Conservation (phyloP, 2,113 vertebrate species). For the Brachionichthys hirsutus region DNA sequence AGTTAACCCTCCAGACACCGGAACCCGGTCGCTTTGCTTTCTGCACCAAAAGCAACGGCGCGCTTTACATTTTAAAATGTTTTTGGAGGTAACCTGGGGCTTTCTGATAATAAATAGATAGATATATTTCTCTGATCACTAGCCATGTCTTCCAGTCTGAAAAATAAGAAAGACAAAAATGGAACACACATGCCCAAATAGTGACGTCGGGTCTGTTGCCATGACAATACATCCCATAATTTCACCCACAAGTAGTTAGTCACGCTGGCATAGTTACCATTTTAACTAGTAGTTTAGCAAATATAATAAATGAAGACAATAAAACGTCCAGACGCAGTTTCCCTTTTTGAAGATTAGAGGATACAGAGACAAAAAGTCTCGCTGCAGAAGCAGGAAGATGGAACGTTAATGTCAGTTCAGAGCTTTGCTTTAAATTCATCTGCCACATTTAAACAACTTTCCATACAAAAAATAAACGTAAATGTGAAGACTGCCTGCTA, state of each 20-base stretch:
- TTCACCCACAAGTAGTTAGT: slow-evolving; percentile 83
- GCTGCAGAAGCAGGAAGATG: too few relatives aligned
- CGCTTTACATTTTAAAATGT: too few relatives aligned
- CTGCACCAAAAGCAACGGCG: too few relatives aligned
- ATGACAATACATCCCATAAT: slow-evolving; percentile 95
- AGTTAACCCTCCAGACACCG: slow-evolving; percentile 80
- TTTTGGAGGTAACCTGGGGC: slow-evolving; percentile 11
- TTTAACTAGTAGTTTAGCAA: slow-evolving; percentile 65
- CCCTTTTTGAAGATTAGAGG: too few relatives aligned
- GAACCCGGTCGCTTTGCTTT: too few relatives aligned
- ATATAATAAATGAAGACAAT: not conserved
- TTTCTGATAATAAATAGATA: slow-evolving; percentile 32
- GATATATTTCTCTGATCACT: slow-evolving; percentile 67
- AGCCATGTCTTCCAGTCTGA: slow-evolving; percentile 81
- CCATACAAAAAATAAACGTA: too few relatives aligned
- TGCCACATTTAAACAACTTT: too few relatives aligned
- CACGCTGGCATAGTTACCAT: slow-evolving; percentile 73
- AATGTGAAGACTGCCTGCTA: not conserved
- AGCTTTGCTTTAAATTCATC: too few relatives aligned
- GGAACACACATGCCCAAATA: slow-evolving; percentile 92
- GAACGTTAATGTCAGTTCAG: too few relatives aligned
- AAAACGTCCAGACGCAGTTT: too few relatives aligned
- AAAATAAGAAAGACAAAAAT: slow-evolving; percentile 81
- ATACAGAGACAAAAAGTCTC: too few relatives aligned
- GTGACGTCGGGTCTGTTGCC: slow-evolving; percentile 98